Percentiles rank a stretch among this genome's conserved stretches.
These are phyloP conservation scores for Acanthosepion esculentum DNA, from an alignment of 2,888 invertebrate genomes.

Conservation along the genomic window DNA sequence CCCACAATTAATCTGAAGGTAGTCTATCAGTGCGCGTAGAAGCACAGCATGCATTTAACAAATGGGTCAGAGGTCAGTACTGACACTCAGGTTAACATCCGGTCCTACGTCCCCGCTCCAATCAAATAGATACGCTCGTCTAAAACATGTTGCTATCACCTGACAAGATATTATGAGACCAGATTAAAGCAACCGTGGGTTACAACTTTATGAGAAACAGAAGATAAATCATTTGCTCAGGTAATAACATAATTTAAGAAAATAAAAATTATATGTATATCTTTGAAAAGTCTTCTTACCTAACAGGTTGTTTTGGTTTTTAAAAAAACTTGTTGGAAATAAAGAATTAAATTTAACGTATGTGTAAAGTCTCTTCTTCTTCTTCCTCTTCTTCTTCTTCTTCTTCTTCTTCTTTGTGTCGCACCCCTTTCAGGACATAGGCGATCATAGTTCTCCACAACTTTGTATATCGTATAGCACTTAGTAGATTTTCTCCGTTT, in stretches of 20 bases:
- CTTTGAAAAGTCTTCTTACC: no score
- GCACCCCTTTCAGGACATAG: no score
- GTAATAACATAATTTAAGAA: background rate
- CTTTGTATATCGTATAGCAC: no score
- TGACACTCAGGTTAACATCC: constrained; percentile 9
- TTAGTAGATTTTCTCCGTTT: no score
- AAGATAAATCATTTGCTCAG: background rate
- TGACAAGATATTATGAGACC: background rate
- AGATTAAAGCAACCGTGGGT: background rate
- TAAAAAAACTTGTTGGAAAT: no score
- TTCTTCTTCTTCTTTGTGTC: no score
- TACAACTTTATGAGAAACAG: background rate
- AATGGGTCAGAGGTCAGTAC: background rate
- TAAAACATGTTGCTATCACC: background rate
- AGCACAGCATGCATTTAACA: background rate
- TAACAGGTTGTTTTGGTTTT: no score
- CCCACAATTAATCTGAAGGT: constrained; percentile 8
- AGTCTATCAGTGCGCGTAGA: background rate
- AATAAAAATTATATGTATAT: no score
- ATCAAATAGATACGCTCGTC: background rate
- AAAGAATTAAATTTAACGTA: no score
- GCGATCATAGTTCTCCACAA: no score
- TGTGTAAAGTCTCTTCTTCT: no score
- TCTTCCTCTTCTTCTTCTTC: no score
- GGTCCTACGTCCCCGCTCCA: background rate